phyloP scores from a whole-genome alignment of 2,797 vertebrate genomes.

The Thunnus albacares region DNA sequence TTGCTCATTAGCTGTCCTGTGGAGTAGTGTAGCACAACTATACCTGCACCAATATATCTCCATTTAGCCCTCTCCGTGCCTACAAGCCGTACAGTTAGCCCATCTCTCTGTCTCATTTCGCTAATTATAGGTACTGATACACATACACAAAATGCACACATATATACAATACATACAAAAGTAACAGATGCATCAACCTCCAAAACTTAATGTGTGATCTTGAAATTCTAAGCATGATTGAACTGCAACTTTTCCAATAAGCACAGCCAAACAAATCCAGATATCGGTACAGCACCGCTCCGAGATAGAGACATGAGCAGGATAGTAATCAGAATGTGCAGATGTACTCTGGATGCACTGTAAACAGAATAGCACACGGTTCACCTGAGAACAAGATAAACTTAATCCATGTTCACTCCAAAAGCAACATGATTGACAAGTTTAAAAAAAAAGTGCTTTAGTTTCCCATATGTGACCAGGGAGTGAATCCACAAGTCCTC shows the following conservation, averaged over 20 bases:
- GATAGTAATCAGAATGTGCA: constrained; percentile 33
- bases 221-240: constrained; percentile 35
- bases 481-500: neutral
- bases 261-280: constrained; percentile 27
- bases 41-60: constrained; percentile 70
- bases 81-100: constrained; percentile 36
- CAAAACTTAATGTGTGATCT: constrained; percentile 16
- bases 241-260: constrained; percentile 35
- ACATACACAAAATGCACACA: constrained; percentile 28
- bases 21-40: constrained; percentile 54
- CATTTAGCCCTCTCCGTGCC: constrained; percentile 59
- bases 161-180: constrained; percentile 4
- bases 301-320: constrained; percentile 26
- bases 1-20: constrained; percentile 71
- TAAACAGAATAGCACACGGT: constrained; percentile 8
- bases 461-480: neutral
- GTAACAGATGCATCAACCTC: neutral
- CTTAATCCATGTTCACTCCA: constrained; percentile 16
- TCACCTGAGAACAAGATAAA: constrained; percentile 37
- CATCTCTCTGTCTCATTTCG: constrained; percentile 30
- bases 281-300: constrained; percentile 8
- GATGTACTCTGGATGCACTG: constrained; percentile 10
- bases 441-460: neutral
- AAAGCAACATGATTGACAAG: neutral
- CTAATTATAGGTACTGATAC: constrained; percentile 42